Percentiles rank a stretch among this genome's conserved stretches.
phyloP scores from a whole-genome alignment of 2,888 invertebrate species.

The Nemoura dubitans region DNA sequence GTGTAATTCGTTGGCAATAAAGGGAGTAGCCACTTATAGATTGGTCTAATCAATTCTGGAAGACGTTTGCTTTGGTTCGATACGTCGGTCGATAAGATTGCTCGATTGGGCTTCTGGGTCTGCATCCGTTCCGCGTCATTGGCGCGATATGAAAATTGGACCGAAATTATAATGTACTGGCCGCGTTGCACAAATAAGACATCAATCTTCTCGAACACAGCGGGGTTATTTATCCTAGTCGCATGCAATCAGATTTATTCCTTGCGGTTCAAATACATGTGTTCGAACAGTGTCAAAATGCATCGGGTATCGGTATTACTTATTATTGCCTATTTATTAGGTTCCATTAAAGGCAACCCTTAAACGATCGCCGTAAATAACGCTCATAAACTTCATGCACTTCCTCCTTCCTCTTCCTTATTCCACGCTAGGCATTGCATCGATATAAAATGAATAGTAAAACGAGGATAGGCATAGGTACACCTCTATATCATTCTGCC shows the following conservation, averaged over 20 bases:
- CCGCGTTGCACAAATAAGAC: background rate
- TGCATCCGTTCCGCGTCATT: background rate
- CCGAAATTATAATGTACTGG: background rate
- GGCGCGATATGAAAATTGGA: background rate
- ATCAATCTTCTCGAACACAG: background rate
- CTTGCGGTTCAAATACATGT: background rate
- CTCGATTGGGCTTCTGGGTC: background rate
- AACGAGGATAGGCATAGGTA: background rate
- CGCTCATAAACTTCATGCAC: background rate
- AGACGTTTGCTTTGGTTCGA: background rate
- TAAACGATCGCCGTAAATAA: background rate
- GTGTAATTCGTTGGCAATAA: background rate
- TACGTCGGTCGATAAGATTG: background rate
- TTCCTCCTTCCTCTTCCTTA: background rate
- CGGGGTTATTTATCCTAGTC: background rate
- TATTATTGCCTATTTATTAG: background rate
- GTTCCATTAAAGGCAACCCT: background rate
- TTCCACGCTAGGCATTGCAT: background rate
- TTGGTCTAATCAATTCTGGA: background rate
- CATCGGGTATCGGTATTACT: background rate
- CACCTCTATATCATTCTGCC: too few species aligned
- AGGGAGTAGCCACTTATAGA: background rate
- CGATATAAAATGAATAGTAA: background rate
- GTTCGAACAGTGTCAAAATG: background rate
- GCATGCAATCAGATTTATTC: background rate